phyloP scores from a whole-genome alignment of 2,888 invertebrate genomes.

The Caenorhabditis zanzibari region DNA sequence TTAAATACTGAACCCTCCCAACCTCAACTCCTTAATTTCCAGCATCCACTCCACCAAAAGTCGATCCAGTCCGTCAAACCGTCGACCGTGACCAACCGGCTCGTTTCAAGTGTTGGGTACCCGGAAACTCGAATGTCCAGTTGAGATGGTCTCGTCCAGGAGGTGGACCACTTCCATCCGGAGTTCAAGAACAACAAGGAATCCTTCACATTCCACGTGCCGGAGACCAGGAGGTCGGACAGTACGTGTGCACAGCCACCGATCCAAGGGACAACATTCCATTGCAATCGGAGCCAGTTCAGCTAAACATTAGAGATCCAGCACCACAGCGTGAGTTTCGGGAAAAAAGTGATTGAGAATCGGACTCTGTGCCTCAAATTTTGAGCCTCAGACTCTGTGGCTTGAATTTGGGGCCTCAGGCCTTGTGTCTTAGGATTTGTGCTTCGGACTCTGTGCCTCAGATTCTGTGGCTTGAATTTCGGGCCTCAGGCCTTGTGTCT shows the following conservation, averaged over 20 bases:
- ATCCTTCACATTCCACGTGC: constrained; percentile 72
- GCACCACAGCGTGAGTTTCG: constrained; percentile 36
- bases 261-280: constrained; percentile 83
- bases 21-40: not conserved
- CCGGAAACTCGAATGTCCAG: constrained; percentile 79
- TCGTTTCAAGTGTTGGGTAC: constrained; percentile 88
- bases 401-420: no score
- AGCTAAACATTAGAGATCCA: constrained; percentile 64
- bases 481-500: no score
- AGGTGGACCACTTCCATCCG: constrained; percentile 68
- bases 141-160: constrained; percentile 73
- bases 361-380: not conserved
- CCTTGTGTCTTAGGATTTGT: no score
- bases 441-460: no score
- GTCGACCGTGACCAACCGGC: constrained; percentile 88
- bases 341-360: not conserved
- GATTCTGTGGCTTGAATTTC: no score
- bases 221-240: constrained; percentile 85
- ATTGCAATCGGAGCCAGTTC: constrained; percentile 70
- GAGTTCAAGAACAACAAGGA: constrained; percentile 74
- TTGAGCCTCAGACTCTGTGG: no score
- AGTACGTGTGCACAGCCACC: constrained; percentile 91
- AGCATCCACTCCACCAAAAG: constrained; percentile 68
- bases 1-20: no score
- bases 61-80: constrained; percentile 87